phyloP scores from a whole-genome alignment of 2,888 invertebrate species.

The Drosophila gaucha region DNA sequence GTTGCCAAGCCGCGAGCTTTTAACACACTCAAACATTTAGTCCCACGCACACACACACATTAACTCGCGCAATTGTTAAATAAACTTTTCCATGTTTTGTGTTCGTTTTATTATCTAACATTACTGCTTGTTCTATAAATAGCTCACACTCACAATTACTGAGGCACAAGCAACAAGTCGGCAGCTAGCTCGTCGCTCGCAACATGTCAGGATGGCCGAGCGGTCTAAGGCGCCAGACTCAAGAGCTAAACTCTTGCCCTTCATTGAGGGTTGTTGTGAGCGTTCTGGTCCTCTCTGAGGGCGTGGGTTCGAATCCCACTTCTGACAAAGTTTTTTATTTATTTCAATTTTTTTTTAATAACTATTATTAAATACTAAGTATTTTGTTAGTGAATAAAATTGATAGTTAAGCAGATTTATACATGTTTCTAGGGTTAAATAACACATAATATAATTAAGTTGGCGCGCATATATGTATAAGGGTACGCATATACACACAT shows the following conservation, averaged over 20 bases:
- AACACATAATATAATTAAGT: too few species aligned
- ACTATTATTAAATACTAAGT: not conserved
- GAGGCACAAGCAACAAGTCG: constrained; percentile 5
- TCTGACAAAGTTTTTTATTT: constrained; percentile 52
- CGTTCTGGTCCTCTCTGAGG: constrained; percentile 73
- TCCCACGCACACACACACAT: not conserved
- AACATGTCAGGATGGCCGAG: constrained; percentile 83
- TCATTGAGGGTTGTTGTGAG: constrained; percentile 45
- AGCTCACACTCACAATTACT: not conserved
- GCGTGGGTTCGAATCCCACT: constrained; percentile 75
- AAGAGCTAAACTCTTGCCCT: constrained; percentile 68
- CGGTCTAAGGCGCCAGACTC: constrained; percentile 85
- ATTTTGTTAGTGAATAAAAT: too few species aligned
- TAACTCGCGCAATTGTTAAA: constrained; percentile 4
- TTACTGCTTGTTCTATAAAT: constrained; percentile 42
- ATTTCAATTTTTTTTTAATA: too few species aligned
- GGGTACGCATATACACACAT: too few species aligned
- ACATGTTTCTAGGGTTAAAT: too few species aligned
- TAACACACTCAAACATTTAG: not conserved
- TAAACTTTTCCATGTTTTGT: constrained; percentile 9
- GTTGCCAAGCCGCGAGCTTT: constrained; percentile 7
- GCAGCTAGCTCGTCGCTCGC: not conserved
- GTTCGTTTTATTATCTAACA: constrained; percentile 44
- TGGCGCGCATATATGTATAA: too few species aligned
- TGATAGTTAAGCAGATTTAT: too few species aligned